These are phyloP conservation scores for Epsilonema sp. DNA, from an alignment of 2,888 invertebrate species.

Conservation along the genomic window DNA sequence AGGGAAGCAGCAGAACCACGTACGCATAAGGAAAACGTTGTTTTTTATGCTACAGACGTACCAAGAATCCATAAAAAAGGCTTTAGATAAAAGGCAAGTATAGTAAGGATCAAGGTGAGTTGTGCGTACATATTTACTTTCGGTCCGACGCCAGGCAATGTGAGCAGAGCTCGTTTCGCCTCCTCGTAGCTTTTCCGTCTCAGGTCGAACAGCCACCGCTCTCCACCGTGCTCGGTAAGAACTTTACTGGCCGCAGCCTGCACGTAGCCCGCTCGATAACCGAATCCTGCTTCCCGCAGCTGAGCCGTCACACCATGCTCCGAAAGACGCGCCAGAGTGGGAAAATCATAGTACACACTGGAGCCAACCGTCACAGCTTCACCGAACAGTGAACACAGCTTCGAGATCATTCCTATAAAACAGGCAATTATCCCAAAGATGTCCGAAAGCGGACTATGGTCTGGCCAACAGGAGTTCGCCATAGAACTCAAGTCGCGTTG, in stretches of 20 bases:
- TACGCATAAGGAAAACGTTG: too few species aligned
- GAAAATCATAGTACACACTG: constrained; percentile 71
- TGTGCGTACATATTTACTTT: too few species aligned
- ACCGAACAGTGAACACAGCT: constrained; percentile 61
- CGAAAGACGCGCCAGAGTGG: constrained; percentile 48
- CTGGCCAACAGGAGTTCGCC: too few species aligned
- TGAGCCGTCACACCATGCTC: constrained; percentile 9
- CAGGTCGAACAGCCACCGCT: constrained; percentile 50
- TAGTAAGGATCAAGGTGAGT: too few species aligned
- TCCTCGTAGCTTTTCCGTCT: constrained; percentile 43
- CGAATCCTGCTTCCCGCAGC: constrained; percentile 37
- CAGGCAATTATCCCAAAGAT: constrained; percentile 5
- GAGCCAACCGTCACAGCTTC: constrained; percentile 25
- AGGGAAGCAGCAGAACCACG: too few species aligned
- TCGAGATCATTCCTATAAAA: constrained; percentile 67
- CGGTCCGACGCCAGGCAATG: constrained; percentile 69
- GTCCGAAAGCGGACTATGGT: neutral
- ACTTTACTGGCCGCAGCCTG: constrained; percentile 45
- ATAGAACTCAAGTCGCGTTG: too few species aligned
- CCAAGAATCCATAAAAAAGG: too few species aligned
- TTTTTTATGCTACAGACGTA: too few species aligned
- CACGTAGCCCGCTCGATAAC: constrained; percentile 64
- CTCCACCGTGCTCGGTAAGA: constrained; percentile 41
- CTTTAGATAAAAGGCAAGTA: too few species aligned
- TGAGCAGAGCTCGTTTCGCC: constrained; percentile 51